Evolutionary conservation across 2,113 vertebrate genomes (phyloP).

Genomic region (Menidia beryllina): DNA sequence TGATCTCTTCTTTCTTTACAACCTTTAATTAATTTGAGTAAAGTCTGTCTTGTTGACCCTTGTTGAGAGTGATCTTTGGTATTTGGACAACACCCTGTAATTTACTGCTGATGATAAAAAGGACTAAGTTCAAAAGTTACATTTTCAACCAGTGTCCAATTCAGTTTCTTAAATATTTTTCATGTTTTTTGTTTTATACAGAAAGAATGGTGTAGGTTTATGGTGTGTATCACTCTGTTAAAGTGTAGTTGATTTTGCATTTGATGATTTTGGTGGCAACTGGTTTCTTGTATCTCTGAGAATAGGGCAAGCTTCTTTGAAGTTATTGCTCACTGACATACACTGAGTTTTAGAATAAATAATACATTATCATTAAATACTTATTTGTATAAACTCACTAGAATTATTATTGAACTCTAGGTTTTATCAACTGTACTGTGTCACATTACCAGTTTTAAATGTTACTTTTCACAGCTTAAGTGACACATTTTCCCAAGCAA

Average conservation of each 20-base stretch:
- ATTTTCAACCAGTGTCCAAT: conserved; percentile 13
- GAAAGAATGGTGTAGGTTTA: conserved; percentile 19
- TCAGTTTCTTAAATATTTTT: conserved; percentile 30
- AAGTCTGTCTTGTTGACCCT: conserved; percentile 33
- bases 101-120: conserved; percentile 14
- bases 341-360: conserved; percentile 29
- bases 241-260: conserved; percentile 6
- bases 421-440: conserved; percentile 56
- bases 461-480: conserved; percentile 60
- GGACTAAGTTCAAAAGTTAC: conserved; percentile 7
- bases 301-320: conserved; percentile 29
- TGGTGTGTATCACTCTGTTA: conserved; percentile 10
- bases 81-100: conserved; percentile 11
- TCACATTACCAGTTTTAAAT: conserved; percentile 55
- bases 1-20: too few species aligned
- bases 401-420: conserved; percentile 51
- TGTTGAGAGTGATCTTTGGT: conserved; percentile 30
- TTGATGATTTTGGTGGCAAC: conserved; percentile 59
- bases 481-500: conserved; percentile 65
- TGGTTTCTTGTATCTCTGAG: conserved; percentile 19
- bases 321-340: conserved; percentile 35
- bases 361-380: conserved; percentile 19
- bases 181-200: conserved; percentile 8
- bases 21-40: conserved; percentile 14
- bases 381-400: conserved; percentile 44